Evolutionary conservation across 2,113 vertebrate species (phyloP), one percentile per base, ranked within the genome.

Genomic region (Tiliqua scincoides): DNA sequence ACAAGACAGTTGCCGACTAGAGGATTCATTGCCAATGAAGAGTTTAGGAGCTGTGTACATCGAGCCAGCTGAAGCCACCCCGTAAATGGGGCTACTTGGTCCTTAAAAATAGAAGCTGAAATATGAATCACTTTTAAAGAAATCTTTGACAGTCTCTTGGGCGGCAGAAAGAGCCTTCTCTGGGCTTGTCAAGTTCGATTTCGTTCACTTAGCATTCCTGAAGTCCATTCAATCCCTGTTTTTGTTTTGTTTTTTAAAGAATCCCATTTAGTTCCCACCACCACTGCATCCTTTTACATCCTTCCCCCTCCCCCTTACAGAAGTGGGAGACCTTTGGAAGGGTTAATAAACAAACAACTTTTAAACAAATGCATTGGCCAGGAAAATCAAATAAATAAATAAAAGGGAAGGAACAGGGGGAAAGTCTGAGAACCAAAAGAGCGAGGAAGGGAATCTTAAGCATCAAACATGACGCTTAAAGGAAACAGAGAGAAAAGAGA

Each of bases 281-380:
- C 6, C 11, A 17, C 6, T 17, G 68, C 85, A 89, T 78, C 8
- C 85, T 91, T 85, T 63, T 35, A 93, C 35, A 65, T 52, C 25
- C 35, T 84, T 68, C 65, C 20, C 25, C 3, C 85, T 7, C 62
- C n/a, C n/a, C 65, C 65, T 65, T 62, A 35, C 67, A 48, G 0
- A 25, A 74, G 20, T 9, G 17, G 70, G 70, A 10, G 65, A 54
- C 40, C 82, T 77, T 76, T 75, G 59, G 59, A 90, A 90, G 80
- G 54, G 71, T 88, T 93, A 91, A 91, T 82, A 91, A 93, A 85
- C 52, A 86, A 76, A 89, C 7, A 71, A 73, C 63, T 59, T n/a
- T 78, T 84, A 87, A 88, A 75, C 23, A 87, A 89, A n/a, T 27
- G 40, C 74, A 73, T 0, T 68, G 18, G 10, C 17, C 43, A 48